Conservation (phyloP, 1,140 invertebrate genomes). For the Lordiphosa mommai region DNA sequence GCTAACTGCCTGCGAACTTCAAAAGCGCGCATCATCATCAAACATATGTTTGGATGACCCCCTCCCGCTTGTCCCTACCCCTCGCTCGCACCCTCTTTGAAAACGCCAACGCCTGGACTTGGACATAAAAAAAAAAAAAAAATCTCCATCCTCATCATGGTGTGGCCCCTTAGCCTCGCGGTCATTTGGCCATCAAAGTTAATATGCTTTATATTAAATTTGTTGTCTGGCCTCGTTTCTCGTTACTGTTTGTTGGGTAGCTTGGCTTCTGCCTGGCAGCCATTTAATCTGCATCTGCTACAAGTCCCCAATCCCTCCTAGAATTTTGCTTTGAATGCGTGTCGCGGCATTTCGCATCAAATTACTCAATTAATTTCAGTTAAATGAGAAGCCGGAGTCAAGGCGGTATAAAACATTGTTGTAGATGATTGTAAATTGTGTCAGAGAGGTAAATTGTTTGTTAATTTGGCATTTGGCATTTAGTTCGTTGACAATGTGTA, state of each 20-base stretch:
- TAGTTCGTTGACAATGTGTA: constrained; percentile 31
- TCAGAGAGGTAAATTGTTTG: constrained; percentile 26
- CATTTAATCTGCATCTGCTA: constrained; percentile 69
- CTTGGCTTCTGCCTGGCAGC: constrained; percentile 30
- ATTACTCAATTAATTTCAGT: constrained; percentile 74
- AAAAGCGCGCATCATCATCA: constrained; percentile 68
- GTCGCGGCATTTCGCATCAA: constrained; percentile 52
- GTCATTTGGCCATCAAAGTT: constrained; percentile 71
- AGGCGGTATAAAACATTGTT: constrained; percentile 12
- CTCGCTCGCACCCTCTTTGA: not conserved
- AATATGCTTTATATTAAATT: constrained; percentile 77
- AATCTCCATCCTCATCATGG: constrained; percentile 24
- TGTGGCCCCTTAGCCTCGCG: constrained; percentile 22
- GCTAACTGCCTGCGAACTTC: constrained; percentile 55
- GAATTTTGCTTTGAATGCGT: constrained; percentile 24
- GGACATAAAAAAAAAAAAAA: not conserved
- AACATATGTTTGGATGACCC: constrained; percentile 54
- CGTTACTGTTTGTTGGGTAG: constrained; percentile 20
- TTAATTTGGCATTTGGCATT: constrained; percentile 49
- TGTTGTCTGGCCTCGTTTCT: constrained; percentile 47
- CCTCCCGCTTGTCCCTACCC: not conserved
- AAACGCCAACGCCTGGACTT: constrained; percentile 33
- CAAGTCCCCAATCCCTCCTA: constrained; percentile 18
- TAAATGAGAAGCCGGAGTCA: constrained; percentile 41
- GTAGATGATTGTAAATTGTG: constrained; percentile 12